phyloP scores from a whole-genome alignment of 2,113 vertebrate genomes.

The Anser brachyrhynchus region DNA sequence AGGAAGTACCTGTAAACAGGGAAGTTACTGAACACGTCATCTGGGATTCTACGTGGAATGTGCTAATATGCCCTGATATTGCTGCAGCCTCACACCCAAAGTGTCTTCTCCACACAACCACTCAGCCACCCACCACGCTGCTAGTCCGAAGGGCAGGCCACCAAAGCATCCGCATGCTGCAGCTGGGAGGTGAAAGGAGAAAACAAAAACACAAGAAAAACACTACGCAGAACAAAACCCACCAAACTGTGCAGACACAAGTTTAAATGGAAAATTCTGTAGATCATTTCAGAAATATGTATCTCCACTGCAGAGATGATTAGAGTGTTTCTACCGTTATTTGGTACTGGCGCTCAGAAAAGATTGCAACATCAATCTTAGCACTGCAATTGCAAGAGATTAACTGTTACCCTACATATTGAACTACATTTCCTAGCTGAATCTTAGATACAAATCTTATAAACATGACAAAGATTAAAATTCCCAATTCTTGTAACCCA shows the following conservation, averaged over 20 bases:
- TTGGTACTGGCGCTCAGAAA: neutral
- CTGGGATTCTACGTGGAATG: neutral
- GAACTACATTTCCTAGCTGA: neutral
- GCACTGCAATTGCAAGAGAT: neutral
- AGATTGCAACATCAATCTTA: neutral
- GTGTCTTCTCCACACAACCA: neutral
- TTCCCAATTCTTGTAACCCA: neutral
- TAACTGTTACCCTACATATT: neutral
- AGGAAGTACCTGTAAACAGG: neutral
- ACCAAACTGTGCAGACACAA: neutral
- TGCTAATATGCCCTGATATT: neutral
- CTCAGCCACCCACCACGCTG: neutral
- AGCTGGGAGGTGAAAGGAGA: neutral
- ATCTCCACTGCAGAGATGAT: neutral
- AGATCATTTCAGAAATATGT: neutral
- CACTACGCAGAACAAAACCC: no score
- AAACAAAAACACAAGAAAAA: neutral
- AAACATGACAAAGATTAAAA: neutral
- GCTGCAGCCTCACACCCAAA: neutral
- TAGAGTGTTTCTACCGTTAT: neutral
- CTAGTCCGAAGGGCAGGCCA: neutral
- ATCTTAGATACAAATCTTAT: neutral
- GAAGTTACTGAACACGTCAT: no score
- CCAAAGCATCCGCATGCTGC: neutral
- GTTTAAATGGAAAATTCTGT: neutral